Conservation (phyloP, 2,113 vertebrate genomes). For the Cyanoramphus novaezelandiae region DNA sequence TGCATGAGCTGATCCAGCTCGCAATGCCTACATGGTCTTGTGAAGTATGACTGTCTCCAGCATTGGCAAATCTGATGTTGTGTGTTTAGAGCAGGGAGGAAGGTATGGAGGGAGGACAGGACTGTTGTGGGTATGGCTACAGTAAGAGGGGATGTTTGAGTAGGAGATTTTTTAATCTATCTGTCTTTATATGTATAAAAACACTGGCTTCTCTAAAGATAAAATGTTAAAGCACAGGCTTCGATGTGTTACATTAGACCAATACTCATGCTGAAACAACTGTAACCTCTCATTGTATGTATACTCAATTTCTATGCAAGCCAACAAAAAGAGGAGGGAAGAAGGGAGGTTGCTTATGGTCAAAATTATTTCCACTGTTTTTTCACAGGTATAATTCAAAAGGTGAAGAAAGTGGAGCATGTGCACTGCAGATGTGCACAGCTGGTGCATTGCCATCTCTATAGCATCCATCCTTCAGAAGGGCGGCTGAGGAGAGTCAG, state of each 20-base stretch:
- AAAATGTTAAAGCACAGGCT: neutral
- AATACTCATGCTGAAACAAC: neutral
- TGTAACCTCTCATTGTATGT: neutral
- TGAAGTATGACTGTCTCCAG: neutral
- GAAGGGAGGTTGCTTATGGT: neutral
- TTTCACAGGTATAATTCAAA: conserved; percentile 1
- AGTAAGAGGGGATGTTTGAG: neutral
- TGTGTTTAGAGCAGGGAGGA: neutral
- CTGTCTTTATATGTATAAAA: neutral
- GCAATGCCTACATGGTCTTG: neutral
- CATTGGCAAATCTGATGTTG: neutral
- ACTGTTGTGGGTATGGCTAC: neutral
- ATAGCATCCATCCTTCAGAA: neutral
- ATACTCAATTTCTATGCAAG: neutral
- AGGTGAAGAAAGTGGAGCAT: neutral
- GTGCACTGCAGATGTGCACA: neutral
- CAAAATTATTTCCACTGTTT: neutral
- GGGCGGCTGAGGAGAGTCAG: neutral
- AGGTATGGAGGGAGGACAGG: neutral
- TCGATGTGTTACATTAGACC: neutral
- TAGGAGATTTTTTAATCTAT: neutral
- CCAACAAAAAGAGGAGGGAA: neutral
- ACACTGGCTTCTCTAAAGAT: neutral
- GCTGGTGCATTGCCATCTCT: neutral
- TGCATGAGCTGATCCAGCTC: neutral